Evolutionary conservation across 2,797 vertebrate species (phyloP), one percentile per base, ranked within the genome.

Genomic region (Gallinago solitaria): DNA sequence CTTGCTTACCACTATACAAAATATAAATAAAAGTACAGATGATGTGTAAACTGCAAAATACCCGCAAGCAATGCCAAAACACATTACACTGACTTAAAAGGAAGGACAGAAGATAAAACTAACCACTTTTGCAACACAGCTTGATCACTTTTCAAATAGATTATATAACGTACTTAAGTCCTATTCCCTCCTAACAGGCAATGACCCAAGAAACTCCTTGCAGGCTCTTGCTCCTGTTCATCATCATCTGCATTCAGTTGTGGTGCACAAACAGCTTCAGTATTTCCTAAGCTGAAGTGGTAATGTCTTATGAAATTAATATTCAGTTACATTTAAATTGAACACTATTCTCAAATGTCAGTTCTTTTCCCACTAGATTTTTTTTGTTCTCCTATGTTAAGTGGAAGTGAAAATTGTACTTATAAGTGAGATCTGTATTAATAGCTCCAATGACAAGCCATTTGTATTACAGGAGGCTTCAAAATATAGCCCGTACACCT

Each of bases 171-270:
- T 39, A 41, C 23, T n/a, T 25, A 64, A 91, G 83, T 63, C 39
- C 9, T 30, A 54, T 43, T 91, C 86, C 48, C 73, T 89, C 67
- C 64, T 67, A 91, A 93, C 33, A 83, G 37, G 57, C 71, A 68
- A 37, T 88, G 85, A 96, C 75, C 73, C 73, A 89, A 64, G 41
- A 81, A 95, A 83, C 84, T 63, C 41, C 50, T 88, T 75, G 61
- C 64, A 95, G 43, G 12, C 74, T 84, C 43, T 11, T 75, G 50
- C 63, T 82, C 68, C 71, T 47, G 51, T 39, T 94, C 53, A 91
- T 53, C 41, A 80, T 47, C 48, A 93, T 87, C 79, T 95, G 50
- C 28, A 30, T 68, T 80, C 78, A 68, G 41, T 20, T 15, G 6
- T 56, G 69, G 60, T 47, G 11, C 7, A 5, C 43, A 74, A 89